Base-by-base conservation (phyloP, 2,797 vertebrate species). In the Neostethus bicornis region DNA sequence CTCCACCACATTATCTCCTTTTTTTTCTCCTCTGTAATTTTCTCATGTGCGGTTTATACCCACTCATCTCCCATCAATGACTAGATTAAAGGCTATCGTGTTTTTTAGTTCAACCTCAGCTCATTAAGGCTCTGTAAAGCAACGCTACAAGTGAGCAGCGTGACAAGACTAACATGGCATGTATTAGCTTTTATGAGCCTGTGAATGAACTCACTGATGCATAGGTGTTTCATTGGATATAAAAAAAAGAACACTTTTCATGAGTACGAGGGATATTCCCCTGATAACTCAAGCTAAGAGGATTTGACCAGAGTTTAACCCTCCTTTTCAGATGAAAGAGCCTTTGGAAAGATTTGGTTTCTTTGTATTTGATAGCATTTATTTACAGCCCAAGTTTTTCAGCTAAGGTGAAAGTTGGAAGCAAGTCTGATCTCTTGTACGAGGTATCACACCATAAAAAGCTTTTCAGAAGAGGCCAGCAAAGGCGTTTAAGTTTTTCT, bases 381-480 rank as follows among this genome's bases (percentile, higher is more conserved):
- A 54, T 51, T 70, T 43, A 48, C 44, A 44, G 63, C 61, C 75
- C 32, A 34, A 32, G 34, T 34, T 14, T 39, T 39, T 80, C n/a
- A 67, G 51, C 48, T 51, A 48, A 61, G 57, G 72, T 51, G 62
- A 80, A 82, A 73, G 79, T 74, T 70, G 55, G 51, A 58, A 55
- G 61, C 70, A 71, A 21, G 67, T 57, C 25, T 51, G 84, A 81
- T 75, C 66, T 46, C 80, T 74, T 77, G 80, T 83, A 67, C n/a
- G n/a, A n/a, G n/a, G n/a, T n/a, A n/a, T n/a, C n/a, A n/a, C n/a
- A n/a, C 79, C 73, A 89, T 85, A 89, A 81, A 83, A 85, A 83
- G 17, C 76, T 88, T 91, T 89, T 92, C 85, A 92, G 84, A 79
- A 68, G 62, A 52, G 44, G 87, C 90, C 91, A 92, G 88, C 58